These are phyloP conservation scores for Ophiodon elongatus DNA, from an alignment of 2,113 vertebrate species.

Conservation along the genomic window DNA sequence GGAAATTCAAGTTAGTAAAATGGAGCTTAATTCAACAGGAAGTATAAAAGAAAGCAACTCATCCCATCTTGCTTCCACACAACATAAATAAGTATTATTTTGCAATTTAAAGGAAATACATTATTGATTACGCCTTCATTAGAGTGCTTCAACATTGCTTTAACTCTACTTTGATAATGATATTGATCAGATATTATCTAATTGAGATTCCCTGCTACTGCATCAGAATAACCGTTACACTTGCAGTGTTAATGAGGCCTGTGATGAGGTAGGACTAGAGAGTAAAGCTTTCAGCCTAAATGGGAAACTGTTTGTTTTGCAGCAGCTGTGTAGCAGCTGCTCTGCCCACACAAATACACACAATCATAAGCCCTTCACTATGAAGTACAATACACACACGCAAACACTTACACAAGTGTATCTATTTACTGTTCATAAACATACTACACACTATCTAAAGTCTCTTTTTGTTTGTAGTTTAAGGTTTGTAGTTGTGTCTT, in stretches of 20 bases:
- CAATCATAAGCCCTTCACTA: slow-evolving; percentile 16
- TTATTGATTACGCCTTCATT: neutral
- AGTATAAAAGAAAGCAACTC: neutral
- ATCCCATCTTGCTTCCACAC: neutral
- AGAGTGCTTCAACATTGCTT: neutral
- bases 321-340: slow-evolving; percentile 61
- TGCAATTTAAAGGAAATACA: neutral
- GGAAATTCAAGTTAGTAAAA: neutral
- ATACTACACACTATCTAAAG: slow-evolving; percentile 7
- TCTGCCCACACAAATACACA: slow-evolving; percentile 48
- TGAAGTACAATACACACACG: neutral
- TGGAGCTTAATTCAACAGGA: neutral
- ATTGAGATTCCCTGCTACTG: neutral
- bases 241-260: slow-evolving; percentile 17
- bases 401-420: slow-evolving; percentile 23
- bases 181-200: neutral
- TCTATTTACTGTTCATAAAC: neutral
- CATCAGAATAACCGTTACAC: neutral
- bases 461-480: neutral
- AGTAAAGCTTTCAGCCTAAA: slow-evolving; percentile 31
- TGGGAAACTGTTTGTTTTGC: slow-evolving; percentile 63
- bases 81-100: neutral
- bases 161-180: neutral
- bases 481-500: neutral
- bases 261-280: neutral